A percentile compares a stretch with the other conserved stretches of the same genome.
Evolutionary conservation across 2,888 invertebrate genomes (phyloP).

Genomic region (Isoperla grammatica): DNA sequence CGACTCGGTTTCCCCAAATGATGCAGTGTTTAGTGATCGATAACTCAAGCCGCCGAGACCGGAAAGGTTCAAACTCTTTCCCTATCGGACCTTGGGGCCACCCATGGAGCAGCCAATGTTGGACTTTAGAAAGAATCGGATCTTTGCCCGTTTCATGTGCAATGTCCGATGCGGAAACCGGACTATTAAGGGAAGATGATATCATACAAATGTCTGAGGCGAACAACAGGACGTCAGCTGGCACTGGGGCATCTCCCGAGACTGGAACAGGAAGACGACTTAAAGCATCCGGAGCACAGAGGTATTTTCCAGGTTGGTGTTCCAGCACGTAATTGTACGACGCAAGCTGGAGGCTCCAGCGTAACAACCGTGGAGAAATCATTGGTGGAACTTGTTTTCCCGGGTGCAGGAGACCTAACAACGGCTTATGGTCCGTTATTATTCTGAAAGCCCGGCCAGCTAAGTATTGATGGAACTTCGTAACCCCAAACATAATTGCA

Average conservation of each 20-base stretch:
- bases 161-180: background rate
- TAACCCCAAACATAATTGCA: slow-evolving; percentile 40
- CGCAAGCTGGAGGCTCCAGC: slow-evolving; percentile 15
- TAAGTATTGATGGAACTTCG: slow-evolving; percentile 42
- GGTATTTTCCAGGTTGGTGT: background rate
- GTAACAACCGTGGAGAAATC: slow-evolving; percentile 21
- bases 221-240: too few species aligned
- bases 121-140: background rate
- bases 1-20: slow-evolving; percentile 30
- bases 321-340: background rate
- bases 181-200: too few species aligned
- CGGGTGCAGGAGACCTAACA: slow-evolving; percentile 21
- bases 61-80: background rate
- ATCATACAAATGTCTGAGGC: too few species aligned
- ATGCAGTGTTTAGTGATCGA: slow-evolving; percentile 25
- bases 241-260: too few species aligned
- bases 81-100: background rate
- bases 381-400: slow-evolving; percentile 26
- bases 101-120: background rate
- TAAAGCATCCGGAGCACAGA: background rate
- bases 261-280: background rate
- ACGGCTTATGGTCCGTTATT: slow-evolving; percentile 31
- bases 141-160: background rate
- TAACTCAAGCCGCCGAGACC: background rate
- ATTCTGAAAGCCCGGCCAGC: slow-evolving; percentile 37